Conservation (phyloP, 1,140 invertebrate genomes). For the Drosophila tani region DNA sequence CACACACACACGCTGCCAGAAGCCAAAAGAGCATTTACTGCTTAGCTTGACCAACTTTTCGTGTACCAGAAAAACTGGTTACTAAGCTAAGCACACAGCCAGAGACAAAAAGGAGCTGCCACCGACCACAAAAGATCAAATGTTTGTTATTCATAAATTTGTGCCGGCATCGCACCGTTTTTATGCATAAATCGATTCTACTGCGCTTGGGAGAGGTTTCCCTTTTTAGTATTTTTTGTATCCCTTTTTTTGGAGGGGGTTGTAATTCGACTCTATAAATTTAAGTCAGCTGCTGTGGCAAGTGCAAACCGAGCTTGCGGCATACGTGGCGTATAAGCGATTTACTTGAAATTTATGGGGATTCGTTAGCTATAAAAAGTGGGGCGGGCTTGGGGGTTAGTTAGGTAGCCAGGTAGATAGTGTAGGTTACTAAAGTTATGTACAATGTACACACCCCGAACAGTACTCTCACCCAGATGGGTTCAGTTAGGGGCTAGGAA, state of each 20-base stretch:
- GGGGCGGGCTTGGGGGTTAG: not conserved
- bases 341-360: constrained; percentile 59
- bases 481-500: constrained; percentile 22
- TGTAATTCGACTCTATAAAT: constrained; percentile 67
- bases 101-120: constrained; percentile 11
- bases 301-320: constrained; percentile 42
- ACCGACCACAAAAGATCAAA: constrained; percentile 54
- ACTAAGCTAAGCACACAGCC: constrained; percentile 73
- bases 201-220: constrained; percentile 9
- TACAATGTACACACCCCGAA: constrained; percentile 5
- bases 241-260: constrained; percentile 2
- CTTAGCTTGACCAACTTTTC: constrained; percentile 80
- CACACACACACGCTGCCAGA: constrained; percentile 19
- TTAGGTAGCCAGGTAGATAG: constrained; percentile 28
- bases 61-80: constrained; percentile 76
- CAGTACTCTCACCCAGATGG: constrained; percentile 20
- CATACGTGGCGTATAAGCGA: constrained; percentile 71
- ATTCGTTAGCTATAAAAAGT: constrained; percentile 45
- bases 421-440: constrained; percentile 25
- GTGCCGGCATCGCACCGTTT: constrained; percentile 50
- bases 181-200: constrained; percentile 79
- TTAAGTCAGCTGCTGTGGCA: constrained; percentile 51
- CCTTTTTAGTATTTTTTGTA: not conserved
- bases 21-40: constrained; percentile 67
- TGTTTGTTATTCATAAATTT: constrained; percentile 76